phyloP scores from a whole-genome alignment of 2,888 invertebrate genomes.

The Bombylius discolor region DNA sequence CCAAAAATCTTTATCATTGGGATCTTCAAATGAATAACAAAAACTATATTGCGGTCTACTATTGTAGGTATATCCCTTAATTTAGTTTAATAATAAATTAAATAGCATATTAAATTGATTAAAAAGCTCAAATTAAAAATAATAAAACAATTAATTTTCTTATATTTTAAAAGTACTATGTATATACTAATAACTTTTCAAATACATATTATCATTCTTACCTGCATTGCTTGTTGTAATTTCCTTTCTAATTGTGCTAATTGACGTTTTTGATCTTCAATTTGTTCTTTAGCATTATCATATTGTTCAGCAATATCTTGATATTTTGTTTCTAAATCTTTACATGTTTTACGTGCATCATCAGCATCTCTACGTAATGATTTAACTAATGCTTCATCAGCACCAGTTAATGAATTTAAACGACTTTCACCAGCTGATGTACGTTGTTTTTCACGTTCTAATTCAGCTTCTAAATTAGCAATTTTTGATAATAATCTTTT shows the following conservation, averaged over 20 bases:
- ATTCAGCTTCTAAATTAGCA: constrained; percentile 66
- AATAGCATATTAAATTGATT: neutral
- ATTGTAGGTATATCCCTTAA: neutral
- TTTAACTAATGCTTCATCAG: constrained; percentile 52
- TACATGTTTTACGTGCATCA: constrained; percentile 62
- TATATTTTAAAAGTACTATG: neutral
- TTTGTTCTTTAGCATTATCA: constrained; percentile 57
- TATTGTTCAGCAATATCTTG: constrained; percentile 61
- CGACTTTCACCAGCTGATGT: constrained; percentile 35
- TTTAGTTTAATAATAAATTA: neutral
- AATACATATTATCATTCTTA: constrained; percentile 23
- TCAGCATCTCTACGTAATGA: constrained; percentile 61
- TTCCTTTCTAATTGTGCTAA: constrained; percentile 66
- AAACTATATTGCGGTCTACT: constrained; percentile 27
- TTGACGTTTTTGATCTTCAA: constrained; percentile 67
- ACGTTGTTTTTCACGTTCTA: constrained; percentile 53
- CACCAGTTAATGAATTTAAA: constrained; percentile 30
- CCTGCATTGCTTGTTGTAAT: constrained; percentile 53
- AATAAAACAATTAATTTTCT: too few relatives aligned
- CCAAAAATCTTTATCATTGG: constrained; percentile 22
- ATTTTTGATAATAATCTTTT: constrained; percentile 68
- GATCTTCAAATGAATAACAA: constrained; percentile 33
- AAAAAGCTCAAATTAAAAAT: too few relatives aligned
- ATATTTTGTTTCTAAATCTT: constrained; percentile 69
- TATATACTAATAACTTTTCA: neutral